Evolutionary conservation across 2,888 invertebrate species (phyloP), one percentile per base, ranked within the genome.

Genomic region (Euproctis similis): DNA sequence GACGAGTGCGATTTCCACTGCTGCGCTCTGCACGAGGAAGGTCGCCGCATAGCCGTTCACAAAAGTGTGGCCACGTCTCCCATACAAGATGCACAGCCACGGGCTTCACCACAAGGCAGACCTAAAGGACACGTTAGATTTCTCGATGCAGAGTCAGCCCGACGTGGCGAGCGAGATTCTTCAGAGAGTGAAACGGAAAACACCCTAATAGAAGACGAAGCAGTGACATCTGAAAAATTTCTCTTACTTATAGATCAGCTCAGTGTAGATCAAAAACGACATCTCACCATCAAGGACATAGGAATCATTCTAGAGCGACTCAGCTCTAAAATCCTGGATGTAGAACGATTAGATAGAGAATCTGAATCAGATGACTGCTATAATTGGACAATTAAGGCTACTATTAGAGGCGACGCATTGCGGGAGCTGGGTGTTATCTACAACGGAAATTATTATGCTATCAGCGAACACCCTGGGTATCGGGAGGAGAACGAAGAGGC

Each of bases 1-100:
- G 95, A 96, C 60, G 95, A 96, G 78, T 96, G 96, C 86, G 96
- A 96, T 86, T 96, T 96, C 82, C 96, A 96, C 77, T 96, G 96
- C 80, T 96, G 96, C 85, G 94, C 96, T 44, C 86, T 96, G 57
- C 96, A 96, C 87, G 95, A 96, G 76, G 96, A 95, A 72, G 95
- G 95, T 5, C 89, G 95, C 39, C 91, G 94, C 65, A 95, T 96
- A 64, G 94, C 95, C 45, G 94, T 95, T 45, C 94, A 94, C 86
- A 95, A 95, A 80, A 94, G 92, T 69, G 95, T 95, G 48, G 95
- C 95, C 53, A 95, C 96, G 48, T 95, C 96, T 41, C 95, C 96
- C 55, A 95, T 96, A 41, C 95, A 94, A 76, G 94, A 94, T 67
- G 87, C 88, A 38, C 87, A 87, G 62, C 87, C 88, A 45, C 86